These are phyloP conservation scores for Neosalanx taihuensis DNA, from an alignment of 2,797 vertebrate genomes.

Conservation along the genomic window DNA sequence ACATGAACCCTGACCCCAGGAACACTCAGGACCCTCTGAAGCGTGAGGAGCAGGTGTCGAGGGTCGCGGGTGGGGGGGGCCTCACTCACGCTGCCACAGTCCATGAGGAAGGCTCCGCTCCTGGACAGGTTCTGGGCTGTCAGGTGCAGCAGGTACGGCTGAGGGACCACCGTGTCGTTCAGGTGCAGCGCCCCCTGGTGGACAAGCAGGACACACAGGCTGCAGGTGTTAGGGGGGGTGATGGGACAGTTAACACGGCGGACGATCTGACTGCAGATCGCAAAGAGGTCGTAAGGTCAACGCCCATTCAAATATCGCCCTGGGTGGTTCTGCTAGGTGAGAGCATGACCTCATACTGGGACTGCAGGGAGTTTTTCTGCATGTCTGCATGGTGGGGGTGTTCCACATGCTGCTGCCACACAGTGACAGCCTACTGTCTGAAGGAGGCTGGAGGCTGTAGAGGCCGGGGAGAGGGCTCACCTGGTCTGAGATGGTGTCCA, in stretches of 20 bases:
- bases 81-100: slow-evolving; percentile 83
- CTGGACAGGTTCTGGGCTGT: slow-evolving; percentile 86
- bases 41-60: not conserved
- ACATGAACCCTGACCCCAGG: too few species aligned
- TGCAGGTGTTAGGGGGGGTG: not conserved
- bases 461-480: slow-evolving; percentile 57
- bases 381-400: too few species aligned
- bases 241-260: not conserved
- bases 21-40: not conserved
- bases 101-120: slow-evolving; percentile 94
- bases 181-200: slow-evolving; percentile 88
- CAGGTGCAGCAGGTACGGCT: slow-evolving; percentile 88
- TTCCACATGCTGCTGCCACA: too few species aligned
- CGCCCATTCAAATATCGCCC: too few species aligned
- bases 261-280: too few species aligned
- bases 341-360: too few species aligned
- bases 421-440: too few species aligned
- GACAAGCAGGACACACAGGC: slow-evolving; percentile 8
- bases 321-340: too few species aligned
- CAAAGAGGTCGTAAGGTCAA: too few species aligned
- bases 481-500: slow-evolving; percentile 92
- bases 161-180: slow-evolving; percentile 86
- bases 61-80: not conserved
- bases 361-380: too few species aligned
- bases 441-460: not conserved